Evolutionary conservation across 2,797 vertebrate genomes (phyloP).

Genomic region (Leptatherina wallacei): DNA sequence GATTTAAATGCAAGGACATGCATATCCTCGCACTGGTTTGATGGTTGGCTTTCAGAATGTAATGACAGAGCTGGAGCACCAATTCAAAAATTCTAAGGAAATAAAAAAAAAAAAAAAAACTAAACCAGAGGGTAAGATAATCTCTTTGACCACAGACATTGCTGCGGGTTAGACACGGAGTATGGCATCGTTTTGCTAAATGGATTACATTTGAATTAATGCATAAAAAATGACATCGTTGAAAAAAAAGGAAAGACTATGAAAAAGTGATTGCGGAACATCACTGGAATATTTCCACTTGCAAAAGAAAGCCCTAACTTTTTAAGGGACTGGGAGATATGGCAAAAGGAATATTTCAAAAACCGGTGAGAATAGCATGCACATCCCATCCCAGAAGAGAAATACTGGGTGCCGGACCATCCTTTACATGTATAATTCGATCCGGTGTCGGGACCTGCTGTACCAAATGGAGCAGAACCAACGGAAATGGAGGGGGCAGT

Average conservation of each 20-base stretch:
- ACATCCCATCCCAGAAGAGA: too few relatives aligned
- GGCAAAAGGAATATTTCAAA: too few relatives aligned
- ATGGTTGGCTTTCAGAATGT: background rate
- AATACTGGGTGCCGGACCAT: too few relatives aligned
- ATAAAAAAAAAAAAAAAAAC: too few relatives aligned
- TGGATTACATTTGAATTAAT: background rate
- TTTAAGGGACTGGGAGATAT: too few relatives aligned
- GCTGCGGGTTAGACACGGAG: too few relatives aligned
- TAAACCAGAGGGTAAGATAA: background rate
- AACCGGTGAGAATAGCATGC: too few relatives aligned
- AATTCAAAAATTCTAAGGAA: background rate
- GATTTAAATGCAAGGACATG: background rate
- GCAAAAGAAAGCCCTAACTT: conserved; percentile 6
- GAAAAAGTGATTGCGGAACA: too few relatives aligned
- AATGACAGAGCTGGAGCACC: conserved; percentile 2
- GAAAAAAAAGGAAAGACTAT: background rate
- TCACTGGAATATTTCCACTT: background rate
- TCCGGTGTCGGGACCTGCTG: too few relatives aligned
- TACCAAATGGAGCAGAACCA: too few relatives aligned
- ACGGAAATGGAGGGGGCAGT: too few relatives aligned
- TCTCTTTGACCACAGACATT: background rate
- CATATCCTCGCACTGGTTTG: background rate
- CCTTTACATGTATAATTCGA: too few relatives aligned
- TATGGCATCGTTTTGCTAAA: background rate
- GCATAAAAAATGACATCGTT: background rate